These are phyloP conservation scores for Willisornis vidua DNA, from an alignment of 2,113 vertebrate species.

Conservation along the genomic window DNA sequence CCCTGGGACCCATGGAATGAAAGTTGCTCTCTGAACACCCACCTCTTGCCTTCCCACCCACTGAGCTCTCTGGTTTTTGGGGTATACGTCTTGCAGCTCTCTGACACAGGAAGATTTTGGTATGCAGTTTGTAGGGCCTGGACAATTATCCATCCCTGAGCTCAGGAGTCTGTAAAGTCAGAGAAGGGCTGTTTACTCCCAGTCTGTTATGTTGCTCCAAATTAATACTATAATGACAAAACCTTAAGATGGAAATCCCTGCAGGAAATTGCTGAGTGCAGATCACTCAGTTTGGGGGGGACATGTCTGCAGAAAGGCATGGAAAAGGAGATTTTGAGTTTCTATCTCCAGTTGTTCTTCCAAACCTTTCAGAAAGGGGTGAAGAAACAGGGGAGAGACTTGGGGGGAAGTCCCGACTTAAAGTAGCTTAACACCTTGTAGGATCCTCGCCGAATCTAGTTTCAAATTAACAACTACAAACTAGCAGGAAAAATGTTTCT, in stretches of 20 bases:
- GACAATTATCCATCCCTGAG: neutral
- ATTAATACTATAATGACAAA: neutral
- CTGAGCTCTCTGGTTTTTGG: neutral
- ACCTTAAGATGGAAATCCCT: neutral
- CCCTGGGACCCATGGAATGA: neutral
- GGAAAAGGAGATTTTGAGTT: neutral
- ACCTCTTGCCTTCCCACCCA: neutral
- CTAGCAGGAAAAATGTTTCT: neutral
- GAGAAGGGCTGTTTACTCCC: neutral
- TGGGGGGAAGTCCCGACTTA: neutral
- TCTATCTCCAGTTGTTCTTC: neutral
- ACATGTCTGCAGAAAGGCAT: neutral
- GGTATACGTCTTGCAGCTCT: neutral
- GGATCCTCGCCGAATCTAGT: neutral
- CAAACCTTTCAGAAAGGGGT: neutral
- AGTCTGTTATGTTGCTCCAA: neutral
- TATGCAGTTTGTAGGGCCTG: neutral
- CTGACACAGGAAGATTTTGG: neutral
- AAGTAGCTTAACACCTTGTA: constrained; percentile 37
- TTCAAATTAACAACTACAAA: constrained; percentile 23
- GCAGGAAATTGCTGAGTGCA: neutral
- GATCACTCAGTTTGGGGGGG: neutral
- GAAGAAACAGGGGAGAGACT: neutral
- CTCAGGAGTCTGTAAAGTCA: neutral
- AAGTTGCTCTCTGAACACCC: neutral